Percentiles rank a stretch among this genome's conserved stretches.
phyloP scores from a whole-genome alignment of 2,888 invertebrate species.

The Drosophila helvetica region DNA sequence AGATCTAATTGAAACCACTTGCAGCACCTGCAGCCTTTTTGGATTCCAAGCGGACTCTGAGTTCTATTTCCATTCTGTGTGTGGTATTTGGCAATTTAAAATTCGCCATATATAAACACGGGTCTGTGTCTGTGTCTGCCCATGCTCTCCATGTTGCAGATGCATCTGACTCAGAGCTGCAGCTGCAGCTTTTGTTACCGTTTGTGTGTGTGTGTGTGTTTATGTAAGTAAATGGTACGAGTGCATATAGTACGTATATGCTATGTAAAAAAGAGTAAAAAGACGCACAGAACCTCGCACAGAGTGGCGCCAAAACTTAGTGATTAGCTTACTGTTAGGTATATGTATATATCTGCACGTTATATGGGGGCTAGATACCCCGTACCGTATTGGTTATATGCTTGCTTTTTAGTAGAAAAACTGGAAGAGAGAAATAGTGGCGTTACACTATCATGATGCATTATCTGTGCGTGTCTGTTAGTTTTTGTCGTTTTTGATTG shows the following conservation, averaged over 20 bases:
- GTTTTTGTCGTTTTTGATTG: constrained; percentile 14
- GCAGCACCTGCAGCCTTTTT: constrained; percentile 7
- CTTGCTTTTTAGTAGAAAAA: constrained; percentile 45
- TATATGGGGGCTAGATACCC: constrained; percentile 32
- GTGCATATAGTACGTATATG: constrained; percentile 7
- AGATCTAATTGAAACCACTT: constrained; percentile 34
- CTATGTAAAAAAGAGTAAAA: constrained; percentile 65
- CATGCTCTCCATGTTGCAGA: neutral
- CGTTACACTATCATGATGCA: constrained; percentile 33
- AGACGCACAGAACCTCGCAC: constrained; percentile 46
- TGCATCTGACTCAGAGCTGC: constrained; percentile 15
- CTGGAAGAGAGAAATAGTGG: constrained; percentile 55
- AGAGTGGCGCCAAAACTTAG: constrained; percentile 48
- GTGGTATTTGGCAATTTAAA: neutral
- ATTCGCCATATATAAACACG: neutral
- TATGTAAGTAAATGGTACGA: constrained; percentile 20
- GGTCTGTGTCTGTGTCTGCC: too few species aligned
- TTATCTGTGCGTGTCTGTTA: constrained; percentile 29
- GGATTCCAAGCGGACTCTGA: constrained; percentile 13
- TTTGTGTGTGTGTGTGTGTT: constrained; percentile 16
- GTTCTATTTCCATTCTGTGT: neutral
- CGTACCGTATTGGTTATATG: constrained; percentile 39
- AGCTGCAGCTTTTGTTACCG: neutral
- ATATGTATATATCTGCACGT: constrained; percentile 34
- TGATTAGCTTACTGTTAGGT: constrained; percentile 44